phyloP scores from a whole-genome alignment of 2,888 invertebrate species.

The Athrips mouffetella region DNA sequence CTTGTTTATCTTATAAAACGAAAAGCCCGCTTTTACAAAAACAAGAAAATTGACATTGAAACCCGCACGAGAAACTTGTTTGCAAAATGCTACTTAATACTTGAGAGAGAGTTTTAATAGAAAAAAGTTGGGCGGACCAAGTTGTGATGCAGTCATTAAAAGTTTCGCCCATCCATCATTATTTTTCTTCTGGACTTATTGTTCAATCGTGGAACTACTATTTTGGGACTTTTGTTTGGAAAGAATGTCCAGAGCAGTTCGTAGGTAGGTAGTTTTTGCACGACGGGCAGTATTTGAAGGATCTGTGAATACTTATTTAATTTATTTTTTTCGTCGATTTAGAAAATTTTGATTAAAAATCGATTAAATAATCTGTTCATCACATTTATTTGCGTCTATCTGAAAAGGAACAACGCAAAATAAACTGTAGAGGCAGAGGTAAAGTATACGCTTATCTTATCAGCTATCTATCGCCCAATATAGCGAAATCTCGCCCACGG shows the following conservation, averaged over 20 bases:
- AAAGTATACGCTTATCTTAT: slow-evolving; percentile 66
- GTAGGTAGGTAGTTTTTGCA: too few species aligned
- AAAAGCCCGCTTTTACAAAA: too few species aligned
- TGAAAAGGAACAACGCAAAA: slow-evolving; percentile 9
- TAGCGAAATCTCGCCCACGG: slow-evolving; percentile 49
- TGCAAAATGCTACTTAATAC: slow-evolving; percentile 18
- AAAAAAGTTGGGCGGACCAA: slow-evolving; percentile 22
- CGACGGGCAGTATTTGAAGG: too few species aligned
- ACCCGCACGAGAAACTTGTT: slow-evolving; percentile 12
- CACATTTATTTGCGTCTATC: slow-evolving; percentile 9
- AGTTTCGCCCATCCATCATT: slow-evolving; percentile 29
- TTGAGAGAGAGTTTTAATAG: slow-evolving; percentile 17
- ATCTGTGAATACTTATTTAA: too few species aligned
- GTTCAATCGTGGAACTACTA: too few species aligned
- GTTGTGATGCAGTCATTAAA: slow-evolving; percentile 30
- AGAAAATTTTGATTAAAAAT: too few species aligned
- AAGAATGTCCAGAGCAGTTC: too few species aligned
- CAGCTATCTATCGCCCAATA: slow-evolving; percentile 71
- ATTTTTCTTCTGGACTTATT: background rate
- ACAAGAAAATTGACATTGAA: slow-evolving; percentile 7
- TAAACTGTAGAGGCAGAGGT: slow-evolving; percentile 27
- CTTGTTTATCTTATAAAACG: too few species aligned
- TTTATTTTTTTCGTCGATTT: too few species aligned
- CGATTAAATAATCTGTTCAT: too few species aligned
- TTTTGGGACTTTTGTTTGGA: too few species aligned